Evolutionary conservation across 2,888 invertebrate species (phyloP).

Genomic region (Mesorhabditis sp.): DNA sequence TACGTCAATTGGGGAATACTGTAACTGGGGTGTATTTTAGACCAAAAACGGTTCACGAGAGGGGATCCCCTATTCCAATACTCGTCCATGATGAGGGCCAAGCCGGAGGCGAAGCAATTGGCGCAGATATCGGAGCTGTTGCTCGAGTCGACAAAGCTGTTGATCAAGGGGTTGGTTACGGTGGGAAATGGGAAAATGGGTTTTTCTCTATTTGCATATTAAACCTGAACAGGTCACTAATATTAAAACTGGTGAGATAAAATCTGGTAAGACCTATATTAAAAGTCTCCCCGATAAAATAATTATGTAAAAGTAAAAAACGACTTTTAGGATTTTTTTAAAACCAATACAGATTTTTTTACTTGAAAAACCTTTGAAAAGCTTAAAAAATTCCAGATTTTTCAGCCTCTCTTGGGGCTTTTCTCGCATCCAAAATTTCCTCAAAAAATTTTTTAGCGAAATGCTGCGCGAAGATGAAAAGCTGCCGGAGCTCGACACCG

Average conservation of each 20-base stretch:
- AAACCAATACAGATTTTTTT: not conserved
- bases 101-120: constrained; percentile 44
- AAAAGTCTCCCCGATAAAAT: no score
- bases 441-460: constrained; percentile 30
- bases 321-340: no score
- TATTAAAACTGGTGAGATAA: not conserved
- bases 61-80: constrained; percentile 55
- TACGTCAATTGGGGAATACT: constrained; percentile 15
- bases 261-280: not conserved
- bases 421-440: not conserved
- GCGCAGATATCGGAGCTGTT: constrained; percentile 50
- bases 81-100: constrained; percentile 46
- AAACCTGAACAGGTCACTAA: not conserved
- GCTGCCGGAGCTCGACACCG: constrained; percentile 47
- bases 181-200: not conserved
- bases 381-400: not conserved
- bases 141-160: constrained; percentile 52
- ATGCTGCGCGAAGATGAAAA: constrained; percentile 43
- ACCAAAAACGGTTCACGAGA: constrained; percentile 42
- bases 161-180: constrained; percentile 45
- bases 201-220: not conserved
- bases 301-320: no score
- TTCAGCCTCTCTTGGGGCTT: no score
- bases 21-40: constrained; percentile 21
- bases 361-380: not conserved